Evolutionary conservation across 2,888 invertebrate genomes (phyloP).

Genomic region (Cephonodes hylas): DNA sequence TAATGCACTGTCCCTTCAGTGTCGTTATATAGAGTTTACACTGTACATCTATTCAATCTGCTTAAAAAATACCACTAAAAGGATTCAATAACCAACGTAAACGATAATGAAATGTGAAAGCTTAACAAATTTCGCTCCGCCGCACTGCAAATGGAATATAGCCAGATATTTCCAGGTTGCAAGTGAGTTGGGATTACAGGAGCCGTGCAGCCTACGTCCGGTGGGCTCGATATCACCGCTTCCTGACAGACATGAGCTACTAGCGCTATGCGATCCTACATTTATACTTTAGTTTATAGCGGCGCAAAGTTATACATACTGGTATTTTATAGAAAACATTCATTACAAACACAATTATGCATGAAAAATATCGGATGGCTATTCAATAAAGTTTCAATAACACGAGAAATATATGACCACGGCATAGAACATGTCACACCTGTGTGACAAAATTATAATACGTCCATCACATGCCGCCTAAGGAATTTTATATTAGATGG

Average conservation of each 20-base stretch:
- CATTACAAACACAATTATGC: not conserved
- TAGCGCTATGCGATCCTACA: no score
- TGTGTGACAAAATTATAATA: not conserved
- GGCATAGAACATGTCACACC: not conserved
- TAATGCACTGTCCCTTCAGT: no score
- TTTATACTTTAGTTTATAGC: no score
- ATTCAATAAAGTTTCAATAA: not conserved
- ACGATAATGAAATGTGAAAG: not conserved
- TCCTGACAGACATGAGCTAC: constrained; percentile 33
- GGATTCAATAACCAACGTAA: no score
- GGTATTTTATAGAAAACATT: not conserved
- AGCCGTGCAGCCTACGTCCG: not conserved
- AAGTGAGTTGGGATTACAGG: not conserved
- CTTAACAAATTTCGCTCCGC: not conserved
- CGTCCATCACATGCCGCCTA: not conserved
- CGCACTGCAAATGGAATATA: not conserved
- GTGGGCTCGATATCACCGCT: constrained; percentile 49
- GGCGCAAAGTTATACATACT: not conserved
- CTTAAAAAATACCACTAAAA: no score
- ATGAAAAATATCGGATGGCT: no score
- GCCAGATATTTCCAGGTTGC: not conserved
- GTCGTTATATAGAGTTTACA: no score
- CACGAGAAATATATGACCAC: not conserved
- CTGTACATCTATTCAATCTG: no score
- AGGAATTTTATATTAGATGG: constrained; percentile 44